Evolutionary conservation across 1,140 invertebrate species (phyloP).

Genomic region (Limonius californicus): DNA sequence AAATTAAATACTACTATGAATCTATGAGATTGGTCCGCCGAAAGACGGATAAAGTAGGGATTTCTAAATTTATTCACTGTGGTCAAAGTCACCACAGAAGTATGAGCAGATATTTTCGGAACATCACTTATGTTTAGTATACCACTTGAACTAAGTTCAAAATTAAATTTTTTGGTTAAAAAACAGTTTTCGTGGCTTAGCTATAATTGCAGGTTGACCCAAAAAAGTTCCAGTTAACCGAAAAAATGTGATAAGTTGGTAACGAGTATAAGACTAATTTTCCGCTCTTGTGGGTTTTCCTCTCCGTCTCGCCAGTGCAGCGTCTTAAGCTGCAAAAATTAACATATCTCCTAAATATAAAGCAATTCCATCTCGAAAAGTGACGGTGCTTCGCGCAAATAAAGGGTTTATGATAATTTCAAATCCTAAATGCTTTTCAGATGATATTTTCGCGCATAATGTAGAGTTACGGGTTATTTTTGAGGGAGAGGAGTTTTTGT

Average conservation of each 20-base stretch:
- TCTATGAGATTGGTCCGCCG: too few species aligned
- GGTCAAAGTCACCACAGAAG: too few species aligned
- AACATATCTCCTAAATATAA: neutral
- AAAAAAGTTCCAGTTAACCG: too few species aligned
- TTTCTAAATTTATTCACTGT: too few species aligned
- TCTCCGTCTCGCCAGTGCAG: neutral
- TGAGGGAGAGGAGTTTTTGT: neutral
- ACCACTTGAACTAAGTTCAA: too few species aligned
- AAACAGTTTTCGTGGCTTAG: too few species aligned
- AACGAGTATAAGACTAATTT: neutral
- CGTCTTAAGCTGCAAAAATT: neutral
- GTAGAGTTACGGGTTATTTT: neutral
- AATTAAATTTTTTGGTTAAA: too few species aligned
- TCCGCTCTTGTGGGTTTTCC: neutral
- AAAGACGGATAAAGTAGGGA: too few species aligned
- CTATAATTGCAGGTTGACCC: too few species aligned
- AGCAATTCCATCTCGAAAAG: neutral
- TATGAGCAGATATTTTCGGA: too few species aligned
- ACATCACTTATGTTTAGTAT: too few species aligned
- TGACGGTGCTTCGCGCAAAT: neutral
- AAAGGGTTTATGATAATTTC: conserved; percentile 1
- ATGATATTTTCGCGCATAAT: neutral
- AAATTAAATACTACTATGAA: too few species aligned
- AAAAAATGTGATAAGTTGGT: neutral
- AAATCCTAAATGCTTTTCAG: neutral